A percentile compares a stretch with the other conserved stretches of the same genome.
Conservation (phyloP, 1,140 invertebrate species). For the Zophobas atratus region DNA sequence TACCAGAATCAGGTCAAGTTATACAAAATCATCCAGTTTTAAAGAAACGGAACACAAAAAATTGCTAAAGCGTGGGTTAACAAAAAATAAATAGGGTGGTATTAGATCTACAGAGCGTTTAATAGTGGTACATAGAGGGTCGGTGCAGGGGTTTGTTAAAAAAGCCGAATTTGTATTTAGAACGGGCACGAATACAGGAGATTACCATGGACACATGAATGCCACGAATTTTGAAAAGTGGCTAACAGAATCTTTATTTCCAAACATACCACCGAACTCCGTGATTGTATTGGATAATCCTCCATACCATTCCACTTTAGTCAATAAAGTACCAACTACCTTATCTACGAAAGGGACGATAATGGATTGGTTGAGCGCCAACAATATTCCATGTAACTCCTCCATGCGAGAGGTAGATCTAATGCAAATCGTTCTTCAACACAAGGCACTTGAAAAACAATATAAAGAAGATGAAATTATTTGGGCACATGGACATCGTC, state of each 20-base stretch:
- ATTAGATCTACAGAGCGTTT: not conserved
- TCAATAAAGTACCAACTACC: not conserved
- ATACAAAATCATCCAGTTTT: no score
- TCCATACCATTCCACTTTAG: not conserved
- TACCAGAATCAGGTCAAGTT: no score
- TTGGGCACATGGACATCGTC: not conserved
- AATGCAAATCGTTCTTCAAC: not conserved
- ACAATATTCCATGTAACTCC: not conserved
- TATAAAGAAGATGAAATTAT: not conserved
- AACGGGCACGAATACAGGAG: not conserved
- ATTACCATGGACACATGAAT: not conserved
- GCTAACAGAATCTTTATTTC: not conserved
- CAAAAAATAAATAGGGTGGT: not conserved
- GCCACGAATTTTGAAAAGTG: not conserved
- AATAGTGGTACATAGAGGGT: not conserved
- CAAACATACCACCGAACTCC: not conserved
- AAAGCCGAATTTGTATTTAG: not conserved
- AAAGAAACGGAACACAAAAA: no score
- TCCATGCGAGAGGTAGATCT: not conserved
- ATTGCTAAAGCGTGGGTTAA: no score
- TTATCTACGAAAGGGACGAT: no score
- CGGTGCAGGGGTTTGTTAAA: not conserved
- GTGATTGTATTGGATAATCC: not conserved
- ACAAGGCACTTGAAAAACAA: not conserved
- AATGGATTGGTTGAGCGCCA: not conserved